Evolutionary conservation across 2,113 vertebrate species (phyloP).

Genomic region (Electrona antarctica): DNA sequence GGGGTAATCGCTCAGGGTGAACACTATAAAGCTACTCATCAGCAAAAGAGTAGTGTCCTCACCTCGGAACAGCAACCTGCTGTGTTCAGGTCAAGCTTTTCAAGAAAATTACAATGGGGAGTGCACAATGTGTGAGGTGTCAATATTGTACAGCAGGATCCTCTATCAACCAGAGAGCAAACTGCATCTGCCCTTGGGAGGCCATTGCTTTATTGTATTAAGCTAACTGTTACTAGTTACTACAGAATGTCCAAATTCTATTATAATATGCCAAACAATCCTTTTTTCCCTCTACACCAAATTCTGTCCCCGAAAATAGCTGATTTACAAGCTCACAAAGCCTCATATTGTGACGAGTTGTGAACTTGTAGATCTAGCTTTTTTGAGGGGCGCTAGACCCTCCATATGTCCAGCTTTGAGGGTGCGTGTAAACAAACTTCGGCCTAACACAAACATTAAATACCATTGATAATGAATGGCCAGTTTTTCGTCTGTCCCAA

Average conservation of each 20-base stretch:
- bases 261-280: no score
- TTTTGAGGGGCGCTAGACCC: no score
- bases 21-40: conserved; percentile 65
- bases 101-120: conserved; percentile 56
- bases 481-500: no score
- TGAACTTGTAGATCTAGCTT: no score
- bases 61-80: conserved; percentile 55
- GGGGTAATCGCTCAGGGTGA: conserved; percentile 68
- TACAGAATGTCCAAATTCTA: not conserved
- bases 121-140: conserved; percentile 55
- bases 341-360: no score
- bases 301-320: no score
- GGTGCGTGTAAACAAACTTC: no score
- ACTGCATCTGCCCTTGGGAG: conserved; percentile 37
- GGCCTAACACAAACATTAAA: no score
- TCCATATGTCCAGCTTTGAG: no score
- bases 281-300: no score
- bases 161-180: conserved; percentile 45
- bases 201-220: conserved; percentile 19
- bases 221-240: not conserved
- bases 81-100: conserved; percentile 59
- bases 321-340: no score
- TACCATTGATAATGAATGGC: no score
- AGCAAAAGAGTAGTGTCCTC: conserved; percentile 66
- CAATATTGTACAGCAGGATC: conserved; percentile 47